Evolutionary conservation across 1,140 invertebrate genomes (phyloP).

Genomic region (Bombus pascuorum): DNA sequence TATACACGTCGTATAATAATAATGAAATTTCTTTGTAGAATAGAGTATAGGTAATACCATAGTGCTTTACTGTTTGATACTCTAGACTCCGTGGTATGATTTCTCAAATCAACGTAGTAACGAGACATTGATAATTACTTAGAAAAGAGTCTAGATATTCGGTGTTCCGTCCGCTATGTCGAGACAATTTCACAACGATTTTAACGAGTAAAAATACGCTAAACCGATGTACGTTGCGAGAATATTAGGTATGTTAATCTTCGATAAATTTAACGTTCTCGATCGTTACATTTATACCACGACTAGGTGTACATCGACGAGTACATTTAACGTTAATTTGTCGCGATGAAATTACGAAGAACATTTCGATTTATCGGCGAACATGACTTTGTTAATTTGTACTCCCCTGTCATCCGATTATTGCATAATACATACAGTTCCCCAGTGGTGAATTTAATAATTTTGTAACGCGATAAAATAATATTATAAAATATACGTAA

Average conservation of each 20-base stretch:
- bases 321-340: constrained; percentile 12
- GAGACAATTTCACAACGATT: too few relatives aligned
- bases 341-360: constrained; percentile 3
- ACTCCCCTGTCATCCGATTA: not conserved
- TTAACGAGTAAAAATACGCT: too few relatives aligned
- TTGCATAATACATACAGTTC: not conserved
- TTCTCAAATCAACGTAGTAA: too few relatives aligned
- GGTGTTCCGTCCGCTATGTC: too few relatives aligned
- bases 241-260: not conserved
- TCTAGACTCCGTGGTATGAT: too few relatives aligned
- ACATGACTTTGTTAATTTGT: not conserved
- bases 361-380: not conserved
- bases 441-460: not conserved
- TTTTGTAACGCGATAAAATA: not conserved
- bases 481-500: not conserved
- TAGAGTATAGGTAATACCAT: too few relatives aligned
- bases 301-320: not conserved
- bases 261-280: not conserved
- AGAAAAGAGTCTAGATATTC: too few relatives aligned
- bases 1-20: too few relatives aligned
- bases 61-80: too few relatives aligned
- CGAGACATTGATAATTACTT: too few relatives aligned
- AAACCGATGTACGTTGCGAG: not conserved
- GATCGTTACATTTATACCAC: not conserved
- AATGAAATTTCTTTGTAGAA: too few relatives aligned